Evolutionary conservation across 2,113 vertebrate genomes (phyloP).

Genomic region (Pteruthius melanotis): DNA sequence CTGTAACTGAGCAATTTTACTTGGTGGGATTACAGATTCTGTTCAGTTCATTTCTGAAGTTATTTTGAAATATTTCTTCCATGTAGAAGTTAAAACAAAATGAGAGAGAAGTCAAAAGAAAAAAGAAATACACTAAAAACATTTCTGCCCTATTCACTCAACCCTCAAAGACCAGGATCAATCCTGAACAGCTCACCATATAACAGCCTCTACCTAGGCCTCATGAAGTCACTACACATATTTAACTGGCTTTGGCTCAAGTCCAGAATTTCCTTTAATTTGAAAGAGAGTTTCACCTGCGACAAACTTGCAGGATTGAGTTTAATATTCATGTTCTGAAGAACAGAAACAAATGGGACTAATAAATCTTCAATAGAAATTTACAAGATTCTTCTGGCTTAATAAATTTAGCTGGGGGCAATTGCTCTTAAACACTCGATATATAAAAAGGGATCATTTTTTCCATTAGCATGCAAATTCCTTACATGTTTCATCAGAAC

Average conservation of each 20-base stretch:
- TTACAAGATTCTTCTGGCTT: slow-evolving; percentile 74
- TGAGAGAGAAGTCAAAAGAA: neutral
- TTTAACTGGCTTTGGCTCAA: neutral
- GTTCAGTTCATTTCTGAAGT: neutral
- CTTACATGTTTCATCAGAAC: neutral
- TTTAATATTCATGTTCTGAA: slow-evolving; percentile 58
- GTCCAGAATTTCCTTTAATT: neutral
- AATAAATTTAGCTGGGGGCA: slow-evolving; percentile 53
- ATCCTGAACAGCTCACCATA: neutral
- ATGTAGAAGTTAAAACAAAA: neutral
- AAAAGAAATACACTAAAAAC: neutral
- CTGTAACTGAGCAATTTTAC: neutral
- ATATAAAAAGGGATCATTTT: neutral
- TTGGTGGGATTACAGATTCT: neutral
- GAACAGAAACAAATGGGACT: slow-evolving; percentile 78
- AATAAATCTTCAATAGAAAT: slow-evolving; percentile 79
- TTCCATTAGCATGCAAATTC: slow-evolving; percentile 8
- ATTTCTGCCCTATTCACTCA: neutral
- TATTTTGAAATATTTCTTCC: neutral
- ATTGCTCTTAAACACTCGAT: neutral
- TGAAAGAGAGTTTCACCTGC: neutral
- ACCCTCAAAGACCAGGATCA: neutral
- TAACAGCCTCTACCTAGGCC: neutral
- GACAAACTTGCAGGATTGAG: slow-evolving; percentile 14
- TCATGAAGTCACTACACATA: neutral